Evolutionary conservation across 2,888 invertebrate species (phyloP).

Genomic region (Zele albiditarsus): DNA sequence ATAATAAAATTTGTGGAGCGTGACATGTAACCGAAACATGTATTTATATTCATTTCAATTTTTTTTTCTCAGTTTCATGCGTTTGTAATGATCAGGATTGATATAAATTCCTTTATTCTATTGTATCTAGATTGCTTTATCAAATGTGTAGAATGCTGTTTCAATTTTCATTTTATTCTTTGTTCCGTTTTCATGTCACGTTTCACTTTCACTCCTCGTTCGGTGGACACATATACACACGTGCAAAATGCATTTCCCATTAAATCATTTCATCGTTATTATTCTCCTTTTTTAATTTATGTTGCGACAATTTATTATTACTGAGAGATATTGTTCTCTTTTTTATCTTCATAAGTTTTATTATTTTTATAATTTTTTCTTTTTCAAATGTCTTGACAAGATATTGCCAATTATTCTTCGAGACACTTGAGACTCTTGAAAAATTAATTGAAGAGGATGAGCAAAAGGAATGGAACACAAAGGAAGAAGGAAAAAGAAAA

Average conservation of each 20-base stretch:
- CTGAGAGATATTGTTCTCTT: not conserved
- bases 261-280: constrained; percentile 15
- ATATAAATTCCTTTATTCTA: constrained; percentile 4
- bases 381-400: not conserved
- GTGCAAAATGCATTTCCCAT: constrained; percentile 38
- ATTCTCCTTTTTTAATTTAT: not conserved
- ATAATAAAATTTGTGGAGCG: not conserved
- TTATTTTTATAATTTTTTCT: too few relatives aligned
- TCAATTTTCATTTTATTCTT: not conserved
- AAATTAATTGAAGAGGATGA: constrained; percentile 11
- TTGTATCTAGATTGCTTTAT: not conserved
- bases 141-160: not conserved
- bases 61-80: not conserved
- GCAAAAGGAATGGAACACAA: not conserved
- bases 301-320: not conserved
- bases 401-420: not conserved
- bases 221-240: constrained; percentile 16
- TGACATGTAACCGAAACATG: not conserved
- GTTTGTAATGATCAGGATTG: not conserved
- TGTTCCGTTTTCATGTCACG: constrained; percentile 10
- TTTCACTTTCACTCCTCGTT: constrained; percentile 26
- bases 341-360: too few relatives aligned
- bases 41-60: not conserved
- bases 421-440: constrained; percentile 1
- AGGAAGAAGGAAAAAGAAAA: not conserved